Base-by-base conservation (phyloP, 2,888 invertebrate genomes). In the Cosmorhoe ocellata region DNA sequence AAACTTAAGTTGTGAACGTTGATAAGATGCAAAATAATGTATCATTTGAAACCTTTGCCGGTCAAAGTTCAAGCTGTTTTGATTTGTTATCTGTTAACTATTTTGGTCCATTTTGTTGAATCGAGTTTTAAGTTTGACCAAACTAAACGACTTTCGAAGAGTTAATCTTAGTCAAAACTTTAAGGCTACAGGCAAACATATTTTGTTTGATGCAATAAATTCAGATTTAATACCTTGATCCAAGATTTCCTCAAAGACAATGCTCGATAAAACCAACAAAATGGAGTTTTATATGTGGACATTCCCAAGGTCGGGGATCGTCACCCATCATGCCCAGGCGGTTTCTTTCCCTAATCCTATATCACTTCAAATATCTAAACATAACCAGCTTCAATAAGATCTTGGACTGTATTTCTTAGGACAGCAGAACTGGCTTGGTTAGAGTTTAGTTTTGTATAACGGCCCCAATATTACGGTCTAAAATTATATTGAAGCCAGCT, bases 271-370 rank as follows among this genome's bases (percentile, higher is more conserved):
- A 52, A 51, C n/a, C 42, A 59, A 59, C 51, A 55, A 55, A 51
- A 54, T 58, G 58, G 58, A 52, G 48, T 40, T 56, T 58, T 67
- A 69, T 75, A 75, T 75, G 76, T 73, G 75, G 67, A 69, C 58
- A 40, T 32, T 45, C 55, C 53, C 79, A 79, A 80, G 81, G 79
- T 75, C 68, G 56, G 63, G 76, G 80, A 73, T 62, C 81, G 71
- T 72, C 78, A 53, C 48, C 58, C 46, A 55, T 50, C 55, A 51
- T 46, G 31, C n/a, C 22, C 40, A 47, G 44, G 51, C 34, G 52
- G 51, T n/a, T 11, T 10, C 18, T 14, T 31, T 31, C 31, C 41
- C 27, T 12, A 22, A 14, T 4, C 37, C 32, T 39, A 13, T 33
- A 22, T 43, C 33, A 38, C 45, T 33, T 10, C 37, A 1, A 1